phyloP scores from a whole-genome alignment of 2,113 vertebrate genomes.

The Ornithorhynchus anatinus region DNA sequence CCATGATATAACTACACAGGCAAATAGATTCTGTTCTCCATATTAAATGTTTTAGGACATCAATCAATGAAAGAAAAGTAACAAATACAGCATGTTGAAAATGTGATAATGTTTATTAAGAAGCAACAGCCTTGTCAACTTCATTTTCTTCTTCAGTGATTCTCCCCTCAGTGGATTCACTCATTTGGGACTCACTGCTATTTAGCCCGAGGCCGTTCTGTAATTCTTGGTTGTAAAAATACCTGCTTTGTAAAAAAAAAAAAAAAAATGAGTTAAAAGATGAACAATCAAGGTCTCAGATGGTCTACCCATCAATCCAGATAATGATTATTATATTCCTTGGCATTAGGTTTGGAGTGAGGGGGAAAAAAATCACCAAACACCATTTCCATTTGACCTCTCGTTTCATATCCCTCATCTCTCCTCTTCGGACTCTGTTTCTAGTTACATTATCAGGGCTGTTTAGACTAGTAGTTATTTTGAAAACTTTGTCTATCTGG shows the following conservation, averaged over 20 bases:
- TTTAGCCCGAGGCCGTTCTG: conserved; percentile 76
- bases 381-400: neutral
- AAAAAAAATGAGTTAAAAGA: conserved; percentile 75
- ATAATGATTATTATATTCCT: conserved; percentile 29
- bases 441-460: conserved; percentile 33
- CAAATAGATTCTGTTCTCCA: conserved; percentile 53
- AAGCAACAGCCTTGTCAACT: conserved; percentile 81
- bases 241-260: conserved; percentile 78
- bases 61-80: conserved; percentile 74
- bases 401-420: neutral
- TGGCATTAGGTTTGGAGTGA: conserved; percentile 17
- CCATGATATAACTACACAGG: conserved; percentile 46
- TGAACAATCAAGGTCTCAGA: conserved; percentile 58
- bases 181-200: conserved; percentile 73
- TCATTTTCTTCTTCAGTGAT: conserved; percentile 81
- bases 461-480: conserved; percentile 30
- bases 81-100: conserved; percentile 80
- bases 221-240: conserved; percentile 73
- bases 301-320: conserved; percentile 55
- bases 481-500: conserved; percentile 7
- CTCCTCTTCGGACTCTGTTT: conserved; percentile 1
- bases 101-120: conserved; percentile 84
- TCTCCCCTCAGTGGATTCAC: conserved; percentile 72
- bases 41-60: conserved; percentile 74
- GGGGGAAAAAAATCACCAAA: fast-evolving